A percentile compares a stretch with the other conserved stretches of the same genome.
These are phyloP conservation scores for Cyprinodon brontotheroides DNA, from an alignment of 2,113 vertebrate genomes.

Conservation along the genomic window DNA sequence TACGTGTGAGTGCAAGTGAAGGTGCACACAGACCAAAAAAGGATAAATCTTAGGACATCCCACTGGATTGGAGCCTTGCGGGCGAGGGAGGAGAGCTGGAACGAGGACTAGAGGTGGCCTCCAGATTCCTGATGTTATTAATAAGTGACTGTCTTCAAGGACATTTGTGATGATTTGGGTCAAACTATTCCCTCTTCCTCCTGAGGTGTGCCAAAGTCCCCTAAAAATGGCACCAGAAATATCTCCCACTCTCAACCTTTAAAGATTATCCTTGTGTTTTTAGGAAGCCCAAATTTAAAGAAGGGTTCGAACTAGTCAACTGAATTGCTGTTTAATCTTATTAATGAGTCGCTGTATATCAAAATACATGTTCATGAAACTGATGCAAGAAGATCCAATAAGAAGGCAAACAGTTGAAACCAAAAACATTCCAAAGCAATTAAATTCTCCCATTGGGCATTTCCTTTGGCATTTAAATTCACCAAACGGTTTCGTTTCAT, in stretches of 20 bases:
- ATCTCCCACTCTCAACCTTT: slow-evolving; percentile 8
- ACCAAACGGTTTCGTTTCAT: slow-evolving; percentile 3
- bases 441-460: slow-evolving; percentile 9
- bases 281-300: neutral
- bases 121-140: slow-evolving; percentile 67
- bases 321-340: neutral
- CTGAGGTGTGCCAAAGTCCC: slow-evolving; percentile 46
- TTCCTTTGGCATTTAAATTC: neutral
- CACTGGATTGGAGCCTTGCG: slow-evolving; percentile 8
- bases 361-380: slow-evolving; percentile 5
- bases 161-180: slow-evolving; percentile 61
- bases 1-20: slow-evolving; percentile 45
- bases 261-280: slow-evolving; percentile 23
- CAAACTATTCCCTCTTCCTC: slow-evolving; percentile 62
- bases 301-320: neutral
- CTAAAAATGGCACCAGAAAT: slow-evolving; percentile 37
- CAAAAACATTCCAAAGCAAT: neutral
- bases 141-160: slow-evolving; percentile 61
- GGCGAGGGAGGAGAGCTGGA: slow-evolving; percentile 1
- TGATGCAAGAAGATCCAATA: neutral
- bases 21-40: slow-evolving; percentile 34
- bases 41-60: slow-evolving; percentile 45
- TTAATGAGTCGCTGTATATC: neutral
- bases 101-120: slow-evolving; percentile 47
- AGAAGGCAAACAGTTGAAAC: neutral